phyloP scores from a whole-genome alignment of 2,888 invertebrate genomes.

The Bursaphelenchus okinawaensis region DNA sequence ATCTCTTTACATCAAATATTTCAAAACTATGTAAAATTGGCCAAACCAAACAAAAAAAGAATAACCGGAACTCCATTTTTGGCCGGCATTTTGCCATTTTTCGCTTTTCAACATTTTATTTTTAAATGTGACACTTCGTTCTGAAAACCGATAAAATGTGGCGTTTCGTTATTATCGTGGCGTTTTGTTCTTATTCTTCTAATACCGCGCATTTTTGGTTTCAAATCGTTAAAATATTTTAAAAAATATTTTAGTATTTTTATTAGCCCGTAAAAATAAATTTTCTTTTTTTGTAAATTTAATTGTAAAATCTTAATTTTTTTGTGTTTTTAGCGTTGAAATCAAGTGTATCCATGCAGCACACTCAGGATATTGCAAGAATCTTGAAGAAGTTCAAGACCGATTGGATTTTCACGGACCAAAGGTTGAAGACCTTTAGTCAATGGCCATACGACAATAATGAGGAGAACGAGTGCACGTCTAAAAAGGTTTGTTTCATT shows the following conservation, averaged over 20 bases:
- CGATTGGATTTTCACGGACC: too few relatives aligned
- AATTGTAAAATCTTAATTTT: too few relatives aligned
- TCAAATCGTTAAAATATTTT: too few relatives aligned
- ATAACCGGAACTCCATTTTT: not conserved
- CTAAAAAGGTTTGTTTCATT: not conserved
- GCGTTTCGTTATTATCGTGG: too few relatives aligned
- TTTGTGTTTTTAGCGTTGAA: not conserved
- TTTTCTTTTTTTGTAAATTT: too few relatives aligned
- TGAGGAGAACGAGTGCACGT: not conserved
- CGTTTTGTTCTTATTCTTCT: too few relatives aligned
- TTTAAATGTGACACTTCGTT: not conserved
- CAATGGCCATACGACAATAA: not conserved
- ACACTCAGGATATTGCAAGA: too few relatives aligned
- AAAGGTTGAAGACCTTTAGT: not conserved
- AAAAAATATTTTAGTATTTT: too few relatives aligned
- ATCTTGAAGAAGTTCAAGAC: not conserved
- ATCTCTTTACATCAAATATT: not conserved
- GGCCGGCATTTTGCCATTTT: not conserved
- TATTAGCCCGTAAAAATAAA: too few relatives aligned
- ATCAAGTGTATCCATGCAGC: too few relatives aligned
- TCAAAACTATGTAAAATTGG: not conserved
- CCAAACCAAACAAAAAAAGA: not conserved
- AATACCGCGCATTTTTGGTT: too few relatives aligned
- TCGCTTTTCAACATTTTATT: not conserved
- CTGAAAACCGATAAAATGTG: not conserved